These are phyloP conservation scores for Anoplopoma fimbria DNA, from an alignment of 2,113 vertebrate species.

Conservation along the genomic window DNA sequence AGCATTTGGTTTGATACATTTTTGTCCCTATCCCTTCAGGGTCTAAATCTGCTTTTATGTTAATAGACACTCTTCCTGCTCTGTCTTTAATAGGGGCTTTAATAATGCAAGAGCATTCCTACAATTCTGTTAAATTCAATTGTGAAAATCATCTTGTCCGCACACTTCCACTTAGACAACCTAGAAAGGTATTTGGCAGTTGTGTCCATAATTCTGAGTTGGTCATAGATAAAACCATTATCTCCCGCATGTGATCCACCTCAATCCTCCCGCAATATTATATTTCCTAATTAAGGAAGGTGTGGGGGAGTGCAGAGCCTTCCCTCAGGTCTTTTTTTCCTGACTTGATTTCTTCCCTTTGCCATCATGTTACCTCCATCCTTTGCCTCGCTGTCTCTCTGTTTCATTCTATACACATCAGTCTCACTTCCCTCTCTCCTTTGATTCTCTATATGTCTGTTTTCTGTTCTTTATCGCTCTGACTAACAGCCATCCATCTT, in stretches of 20 bases:
- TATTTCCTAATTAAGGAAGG: constrained; percentile 72
- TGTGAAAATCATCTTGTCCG: constrained; percentile 54
- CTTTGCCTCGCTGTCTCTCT: constrained; percentile 8
- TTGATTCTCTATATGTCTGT: constrained; percentile 29
- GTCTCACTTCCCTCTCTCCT: constrained; percentile 40
- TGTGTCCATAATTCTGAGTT: constrained; percentile 61
- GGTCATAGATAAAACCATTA: constrained; percentile 71
- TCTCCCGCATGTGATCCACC: constrained; percentile 68
- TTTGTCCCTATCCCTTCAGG: constrained; percentile 53
- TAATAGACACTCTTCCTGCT: constrained; percentile 61
- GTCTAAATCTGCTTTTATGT: constrained; percentile 60
- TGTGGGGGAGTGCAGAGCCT: constrained; percentile 42
- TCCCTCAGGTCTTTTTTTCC: constrained; percentile 42
- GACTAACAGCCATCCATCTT: constrained; percentile 33
- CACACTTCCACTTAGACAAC: constrained; percentile 39
- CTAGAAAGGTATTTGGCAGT: constrained; percentile 50
- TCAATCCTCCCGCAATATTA: constrained; percentile 71
- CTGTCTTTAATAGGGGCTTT: constrained; percentile 62
- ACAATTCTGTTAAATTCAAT: constrained; percentile 64
- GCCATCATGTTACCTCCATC: constrained; percentile 32
- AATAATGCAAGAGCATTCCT: constrained; percentile 70
- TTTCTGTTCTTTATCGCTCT: constrained; percentile 41
- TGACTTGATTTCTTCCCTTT: constrained; percentile 37
- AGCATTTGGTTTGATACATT: constrained; percentile 58
- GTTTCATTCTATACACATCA: constrained; percentile 27